Evolutionary conservation across 64 coral and sea anemone genomes (phyloP).

Genomic region (Stichodactyla mertensii): DNA sequence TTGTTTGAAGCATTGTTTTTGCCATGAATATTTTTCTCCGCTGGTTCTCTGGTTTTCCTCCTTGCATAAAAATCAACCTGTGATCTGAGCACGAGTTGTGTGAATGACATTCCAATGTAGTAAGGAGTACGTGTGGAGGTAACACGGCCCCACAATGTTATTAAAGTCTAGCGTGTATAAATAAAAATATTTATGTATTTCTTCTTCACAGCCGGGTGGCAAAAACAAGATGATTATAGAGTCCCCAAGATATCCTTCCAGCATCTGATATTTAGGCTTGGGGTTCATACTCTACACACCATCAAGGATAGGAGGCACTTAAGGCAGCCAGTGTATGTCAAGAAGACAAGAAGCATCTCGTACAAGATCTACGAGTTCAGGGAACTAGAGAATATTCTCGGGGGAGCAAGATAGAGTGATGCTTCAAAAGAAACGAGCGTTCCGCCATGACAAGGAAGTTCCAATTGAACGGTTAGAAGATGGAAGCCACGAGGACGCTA

Average conservation of each 20-base stretch:
- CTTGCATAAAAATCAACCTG: no score
- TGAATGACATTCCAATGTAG: no score
- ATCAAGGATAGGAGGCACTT: conserved; percentile 20
- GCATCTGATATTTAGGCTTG: background rate
- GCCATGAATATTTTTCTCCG: no score
- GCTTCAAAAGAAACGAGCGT: conserved; percentile 22
- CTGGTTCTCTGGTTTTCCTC: no score
- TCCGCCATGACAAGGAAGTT: conserved; percentile 21
- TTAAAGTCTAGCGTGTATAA: no score
- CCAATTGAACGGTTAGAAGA: conserved; percentile 17
- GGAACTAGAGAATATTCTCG: background rate
- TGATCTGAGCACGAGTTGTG: no score
- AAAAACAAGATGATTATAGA: background rate
- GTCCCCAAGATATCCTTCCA: background rate
- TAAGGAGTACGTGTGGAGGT: no score
- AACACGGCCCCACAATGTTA: no score
- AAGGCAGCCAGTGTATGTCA: conserved; percentile 1
- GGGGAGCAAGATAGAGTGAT: conserved; percentile 19
- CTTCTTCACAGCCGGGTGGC: background rate
- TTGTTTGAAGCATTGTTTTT: no score
- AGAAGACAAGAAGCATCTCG: conserved; percentile 8
- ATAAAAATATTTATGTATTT: background rate
- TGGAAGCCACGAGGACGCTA: background rate
- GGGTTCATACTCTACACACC: background rate
- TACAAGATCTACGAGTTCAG: conserved; percentile 32